Evolutionary conservation across 2,113 vertebrate species (phyloP).

Genomic region (Nansenia antarctica): DNA sequence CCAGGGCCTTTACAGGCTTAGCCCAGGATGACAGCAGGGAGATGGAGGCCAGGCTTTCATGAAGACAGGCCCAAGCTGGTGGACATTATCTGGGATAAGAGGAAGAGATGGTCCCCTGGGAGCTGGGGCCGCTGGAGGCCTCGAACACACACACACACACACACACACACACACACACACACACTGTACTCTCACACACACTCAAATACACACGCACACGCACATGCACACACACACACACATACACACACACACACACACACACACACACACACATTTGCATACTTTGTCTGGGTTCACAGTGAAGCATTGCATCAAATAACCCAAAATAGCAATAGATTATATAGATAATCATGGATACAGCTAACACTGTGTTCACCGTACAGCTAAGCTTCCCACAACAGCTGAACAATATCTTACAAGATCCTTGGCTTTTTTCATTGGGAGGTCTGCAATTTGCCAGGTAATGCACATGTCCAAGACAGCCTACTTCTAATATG

Average conservation of each 20-base stretch:
- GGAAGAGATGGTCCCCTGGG: conserved; percentile 17
- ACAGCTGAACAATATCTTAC: too few relatives aligned
- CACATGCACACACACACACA: not conserved
- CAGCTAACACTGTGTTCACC: too few relatives aligned
- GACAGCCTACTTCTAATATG: too few relatives aligned
- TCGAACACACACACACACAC: not conserved
- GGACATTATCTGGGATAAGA: conserved; percentile 23
- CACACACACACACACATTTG: conserved; percentile 3
- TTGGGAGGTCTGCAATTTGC: too few relatives aligned
- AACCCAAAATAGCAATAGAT: too few relatives aligned
- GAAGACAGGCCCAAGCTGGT: conserved; percentile 22
- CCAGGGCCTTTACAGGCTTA: conserved; percentile 52
- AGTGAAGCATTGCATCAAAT: too few relatives aligned
- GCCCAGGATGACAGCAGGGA: conserved; percentile 52
- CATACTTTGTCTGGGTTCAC: too few relatives aligned
- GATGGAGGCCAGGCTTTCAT: conserved; percentile 25
- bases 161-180: conserved; percentile 15
- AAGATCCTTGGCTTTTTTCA: too few relatives aligned
- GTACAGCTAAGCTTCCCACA: too few relatives aligned
- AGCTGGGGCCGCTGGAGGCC: not conserved
- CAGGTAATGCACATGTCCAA: too few relatives aligned
- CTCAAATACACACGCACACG: conserved; percentile 1
- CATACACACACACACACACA: not conserved
- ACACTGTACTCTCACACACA: not conserved
- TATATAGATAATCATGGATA: too few relatives aligned